phyloP scores from a whole-genome alignment of 37 sponge, comb jelly and placozoan species.

The Halisarca cf. caerulea region DNA sequence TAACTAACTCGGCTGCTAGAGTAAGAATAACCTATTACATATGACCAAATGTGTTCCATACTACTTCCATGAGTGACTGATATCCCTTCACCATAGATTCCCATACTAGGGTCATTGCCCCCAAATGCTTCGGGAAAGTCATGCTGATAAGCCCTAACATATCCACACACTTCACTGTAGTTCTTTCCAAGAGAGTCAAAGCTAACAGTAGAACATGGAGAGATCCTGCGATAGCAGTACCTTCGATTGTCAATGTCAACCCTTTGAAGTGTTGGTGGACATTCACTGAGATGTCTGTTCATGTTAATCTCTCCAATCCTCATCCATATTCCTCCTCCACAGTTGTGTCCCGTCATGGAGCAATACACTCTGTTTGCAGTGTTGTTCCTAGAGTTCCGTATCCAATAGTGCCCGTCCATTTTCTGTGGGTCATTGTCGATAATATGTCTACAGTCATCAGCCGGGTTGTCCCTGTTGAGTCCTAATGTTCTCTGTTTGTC shows the following conservation, averaged over 20 bases:
- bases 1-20: background rate
- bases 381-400: background rate
- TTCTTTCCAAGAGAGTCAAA: background rate
- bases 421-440: background rate
- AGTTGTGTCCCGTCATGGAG: conserved; percentile 4
- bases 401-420: background rate
- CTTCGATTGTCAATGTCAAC: background rate
- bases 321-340: conserved; percentile 26
- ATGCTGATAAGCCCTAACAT: conserved; percentile 8
- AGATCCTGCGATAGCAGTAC: background rate
- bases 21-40: background rate
- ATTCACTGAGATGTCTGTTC: background rate
- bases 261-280: background rate
- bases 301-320: conserved; percentile 12
- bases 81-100: background rate
- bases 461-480: too few species aligned
- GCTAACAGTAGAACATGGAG: background rate
- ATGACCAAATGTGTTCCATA: background rate
- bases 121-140: background rate
- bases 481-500: too few species aligned
- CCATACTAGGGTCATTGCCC: background rate
- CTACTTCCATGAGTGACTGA: background rate
- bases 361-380: background rate
- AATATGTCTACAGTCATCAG: too few species aligned
- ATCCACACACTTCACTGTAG: conserved; percentile 14